Conservation (phyloP, 2,797 vertebrate genomes). For the Apogon talboti region DNA sequence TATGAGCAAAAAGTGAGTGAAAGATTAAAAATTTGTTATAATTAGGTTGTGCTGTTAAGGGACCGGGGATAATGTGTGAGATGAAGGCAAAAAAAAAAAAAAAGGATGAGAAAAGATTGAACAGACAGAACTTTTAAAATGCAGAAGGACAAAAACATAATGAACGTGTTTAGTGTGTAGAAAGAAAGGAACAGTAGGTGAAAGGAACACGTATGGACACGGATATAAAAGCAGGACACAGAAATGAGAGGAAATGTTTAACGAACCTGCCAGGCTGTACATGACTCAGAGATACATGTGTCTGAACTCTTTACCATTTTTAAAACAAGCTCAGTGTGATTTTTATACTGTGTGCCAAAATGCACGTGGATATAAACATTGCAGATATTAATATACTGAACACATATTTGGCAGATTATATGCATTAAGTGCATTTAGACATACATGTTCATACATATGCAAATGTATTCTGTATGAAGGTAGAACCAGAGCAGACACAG, state of each 20-base stretch:
- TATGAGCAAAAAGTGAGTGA: slow-evolving; percentile 58
- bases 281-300: slow-evolving; percentile 4
- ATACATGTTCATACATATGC: too few relatives aligned
- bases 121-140: slow-evolving; percentile 40
- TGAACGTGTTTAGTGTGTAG: slow-evolving; percentile 24
- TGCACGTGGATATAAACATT: too few relatives aligned
- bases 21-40: slow-evolving; percentile 71
- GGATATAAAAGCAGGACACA: background rate
- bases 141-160: slow-evolving; percentile 24
- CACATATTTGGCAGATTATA: too few relatives aligned
- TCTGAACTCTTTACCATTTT: slow-evolving; percentile 10
- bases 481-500: too few relatives aligned
- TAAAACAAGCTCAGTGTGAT: background rate
- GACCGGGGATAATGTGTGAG: slow-evolving; percentile 54
- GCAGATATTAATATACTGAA: too few relatives aligned
- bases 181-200: slow-evolving; percentile 6
- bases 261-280: background rate
- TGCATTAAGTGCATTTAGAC: too few relatives aligned
- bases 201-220: background rate
- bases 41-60: slow-evolving; percentile 69
- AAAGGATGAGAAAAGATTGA: slow-evolving; percentile 41
- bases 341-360: background rate
- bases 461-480: too few relatives aligned
- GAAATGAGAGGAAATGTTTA: slow-evolving; percentile 9
- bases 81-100: slow-evolving; percentile 37